Evolutionary conservation across 2,113 vertebrate species (phyloP).

Genomic region (Sialia sialis): DNA sequence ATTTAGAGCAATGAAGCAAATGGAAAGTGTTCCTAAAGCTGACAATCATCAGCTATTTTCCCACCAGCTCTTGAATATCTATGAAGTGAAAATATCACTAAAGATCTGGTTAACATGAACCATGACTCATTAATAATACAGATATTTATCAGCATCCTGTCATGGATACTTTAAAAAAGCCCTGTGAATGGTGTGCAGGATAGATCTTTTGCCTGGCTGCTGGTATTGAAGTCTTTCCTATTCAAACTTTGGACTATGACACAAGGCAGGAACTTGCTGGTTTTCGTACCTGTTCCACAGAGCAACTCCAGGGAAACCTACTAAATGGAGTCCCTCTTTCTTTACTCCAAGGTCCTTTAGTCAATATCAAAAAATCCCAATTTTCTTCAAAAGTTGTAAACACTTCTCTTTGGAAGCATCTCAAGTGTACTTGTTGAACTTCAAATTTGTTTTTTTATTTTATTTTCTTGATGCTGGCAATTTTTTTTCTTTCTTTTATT

Average conservation of each 20-base stretch:
- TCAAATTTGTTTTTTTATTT: background rate
- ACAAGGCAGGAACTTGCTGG: background rate
- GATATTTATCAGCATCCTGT: conserved; percentile 46
- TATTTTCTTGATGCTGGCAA: background rate
- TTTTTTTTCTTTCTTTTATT: conserved; percentile 1
- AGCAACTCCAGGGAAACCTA: background rate
- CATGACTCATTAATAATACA: conserved; percentile 33
- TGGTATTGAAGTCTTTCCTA: background rate
- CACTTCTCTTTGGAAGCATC: background rate
- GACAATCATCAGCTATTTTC: conserved; percentile 38
- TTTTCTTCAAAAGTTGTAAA: background rate
- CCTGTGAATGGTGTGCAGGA: background rate
- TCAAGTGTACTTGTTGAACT: background rate
- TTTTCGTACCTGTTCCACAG: background rate
- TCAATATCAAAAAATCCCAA: background rate
- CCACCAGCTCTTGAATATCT: background rate
- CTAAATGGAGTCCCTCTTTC: background rate
- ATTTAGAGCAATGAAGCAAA: background rate
- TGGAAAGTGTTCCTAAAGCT: conserved; percentile 20
- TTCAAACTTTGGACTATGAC: background rate
- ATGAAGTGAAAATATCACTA: background rate
- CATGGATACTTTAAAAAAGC: background rate
- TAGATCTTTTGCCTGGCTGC: background rate
- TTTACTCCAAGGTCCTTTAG: background rate
- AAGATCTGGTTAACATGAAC: background rate